phyloP scores from a whole-genome alignment of 1,140 invertebrate genomes.

The Pomacea maculata region DNA sequence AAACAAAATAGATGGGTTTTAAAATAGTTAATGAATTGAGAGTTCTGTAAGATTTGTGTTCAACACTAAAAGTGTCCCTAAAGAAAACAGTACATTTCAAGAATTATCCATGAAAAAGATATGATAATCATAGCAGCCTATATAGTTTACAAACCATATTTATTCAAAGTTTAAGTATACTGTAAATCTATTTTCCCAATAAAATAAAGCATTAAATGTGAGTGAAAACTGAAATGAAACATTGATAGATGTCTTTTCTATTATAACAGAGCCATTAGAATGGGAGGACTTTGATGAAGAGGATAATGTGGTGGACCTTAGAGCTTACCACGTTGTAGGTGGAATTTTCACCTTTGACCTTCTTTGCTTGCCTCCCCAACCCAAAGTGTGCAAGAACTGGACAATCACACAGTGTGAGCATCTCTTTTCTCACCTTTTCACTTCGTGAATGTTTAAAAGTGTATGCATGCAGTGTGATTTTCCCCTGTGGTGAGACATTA shows the following conservation, averaged over 20 bases:
- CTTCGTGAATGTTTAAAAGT: no score
- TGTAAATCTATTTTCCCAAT: neutral
- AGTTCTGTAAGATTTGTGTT: no score
- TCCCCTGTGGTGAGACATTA: no score
- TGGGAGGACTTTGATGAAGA: conserved; percentile 65
- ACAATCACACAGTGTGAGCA: conserved; percentile 59
- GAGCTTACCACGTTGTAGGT: conserved; percentile 58
- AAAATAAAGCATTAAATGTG: neutral
- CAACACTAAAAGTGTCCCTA: no score
- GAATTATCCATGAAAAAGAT: no score
- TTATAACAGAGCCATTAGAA: conserved; percentile 47
- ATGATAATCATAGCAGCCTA: no score
- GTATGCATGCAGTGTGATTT: no score
- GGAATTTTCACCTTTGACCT: conserved; percentile 61
- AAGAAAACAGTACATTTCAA: no score
- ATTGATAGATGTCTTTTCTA: neutral
- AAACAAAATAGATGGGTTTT: neutral
- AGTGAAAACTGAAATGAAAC: neutral
- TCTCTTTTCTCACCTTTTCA: neutral
- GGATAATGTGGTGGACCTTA: conserved; percentile 62
- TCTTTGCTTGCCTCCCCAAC: conserved; percentile 63
- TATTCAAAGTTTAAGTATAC: neutral
- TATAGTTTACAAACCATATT: no score
- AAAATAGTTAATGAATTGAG: no score
- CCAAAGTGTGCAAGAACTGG: conserved; percentile 60